phyloP scores from a whole-genome alignment of 2,113 vertebrate species.

The Calyptomena viridis region DNA sequence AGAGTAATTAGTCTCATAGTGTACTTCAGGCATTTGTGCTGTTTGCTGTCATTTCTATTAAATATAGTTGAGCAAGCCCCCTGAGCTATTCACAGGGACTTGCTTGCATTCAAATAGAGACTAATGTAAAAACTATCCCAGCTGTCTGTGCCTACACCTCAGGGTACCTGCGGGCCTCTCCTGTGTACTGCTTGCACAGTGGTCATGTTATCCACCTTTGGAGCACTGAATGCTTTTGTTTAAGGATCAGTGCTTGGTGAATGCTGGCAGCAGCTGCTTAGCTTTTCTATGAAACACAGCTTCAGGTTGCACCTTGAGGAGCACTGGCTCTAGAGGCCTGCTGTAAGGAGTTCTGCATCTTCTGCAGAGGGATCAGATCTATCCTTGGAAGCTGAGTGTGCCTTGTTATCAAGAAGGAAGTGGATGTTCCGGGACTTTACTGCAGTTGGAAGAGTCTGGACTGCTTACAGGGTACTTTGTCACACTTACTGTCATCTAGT shows the following conservation, averaged over 20 bases:
- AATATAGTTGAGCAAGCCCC: not conserved
- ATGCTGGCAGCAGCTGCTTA: not conserved
- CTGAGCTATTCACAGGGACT: not conserved
- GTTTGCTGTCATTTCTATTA: not conserved
- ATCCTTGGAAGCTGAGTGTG: not conserved
- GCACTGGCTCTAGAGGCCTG: not conserved
- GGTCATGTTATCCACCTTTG: not conserved
- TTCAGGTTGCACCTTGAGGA: not conserved
- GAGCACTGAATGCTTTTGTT: not conserved
- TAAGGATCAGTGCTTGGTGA: not conserved
- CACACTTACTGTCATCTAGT: not conserved
- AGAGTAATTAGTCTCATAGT: too few species aligned
- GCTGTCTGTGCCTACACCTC: accelerated
- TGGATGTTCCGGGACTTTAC: not conserved
- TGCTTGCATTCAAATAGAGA: not conserved
- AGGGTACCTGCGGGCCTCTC: not conserved
- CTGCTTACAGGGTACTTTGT: not conserved
- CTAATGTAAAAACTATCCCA: not conserved
- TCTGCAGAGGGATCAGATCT: accelerated
- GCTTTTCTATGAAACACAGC: not conserved
- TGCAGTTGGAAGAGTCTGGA: not conserved
- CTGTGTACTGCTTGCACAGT: not conserved
- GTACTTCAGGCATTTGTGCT: not conserved
- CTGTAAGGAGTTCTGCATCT: not conserved
- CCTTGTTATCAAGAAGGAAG: not conserved